Percentiles rank a stretch among this genome's conserved stretches.
Conservation (phyloP, 2,113 vertebrate species). For the Meriones unguiculatus region DNA sequence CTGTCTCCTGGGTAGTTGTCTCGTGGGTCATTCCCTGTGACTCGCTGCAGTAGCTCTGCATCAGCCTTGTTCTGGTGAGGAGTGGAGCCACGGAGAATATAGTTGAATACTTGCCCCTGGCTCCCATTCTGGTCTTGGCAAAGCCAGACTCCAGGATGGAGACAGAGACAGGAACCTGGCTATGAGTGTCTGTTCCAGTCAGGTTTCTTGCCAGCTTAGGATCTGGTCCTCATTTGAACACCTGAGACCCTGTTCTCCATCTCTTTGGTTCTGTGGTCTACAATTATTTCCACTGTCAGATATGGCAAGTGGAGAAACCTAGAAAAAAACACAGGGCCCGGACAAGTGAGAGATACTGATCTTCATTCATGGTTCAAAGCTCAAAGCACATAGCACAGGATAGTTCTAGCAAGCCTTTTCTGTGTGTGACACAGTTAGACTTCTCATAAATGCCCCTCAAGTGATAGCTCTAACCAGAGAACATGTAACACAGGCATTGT, state of each 20-base stretch:
- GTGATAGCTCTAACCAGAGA: constrained; percentile 21
- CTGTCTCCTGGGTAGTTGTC: constrained; percentile 44
- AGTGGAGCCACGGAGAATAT: background rate
- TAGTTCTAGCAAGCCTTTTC: background rate
- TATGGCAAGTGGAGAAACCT: background rate
- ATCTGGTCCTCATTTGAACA: constrained; percentile 65
- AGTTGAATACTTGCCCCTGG: constrained; percentile 44
- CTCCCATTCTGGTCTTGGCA: constrained; percentile 10
- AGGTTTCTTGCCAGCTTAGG: constrained; percentile 19
- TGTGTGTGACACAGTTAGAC: background rate
- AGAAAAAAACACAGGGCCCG: background rate
- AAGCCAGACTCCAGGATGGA: constrained; percentile 54
- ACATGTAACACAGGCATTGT: background rate
- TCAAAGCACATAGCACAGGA: constrained; percentile 25
- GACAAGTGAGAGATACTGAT: background rate
- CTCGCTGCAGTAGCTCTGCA: constrained; percentile 38
- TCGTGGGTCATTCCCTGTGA: constrained; percentile 55
- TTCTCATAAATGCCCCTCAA: constrained; percentile 1
- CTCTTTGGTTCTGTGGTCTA: constrained; percentile 38
- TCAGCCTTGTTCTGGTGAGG: constrained; percentile 28
- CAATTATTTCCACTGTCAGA: constrained; percentile 61
- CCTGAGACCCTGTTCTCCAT: constrained; percentile 45
- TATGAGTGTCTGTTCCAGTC: constrained; percentile 48
- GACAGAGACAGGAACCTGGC: constrained; percentile 34
- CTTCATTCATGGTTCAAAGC: constrained; percentile 23